Base-by-base conservation (phyloP, 2,888 invertebrate species). In the Ectobius pallidus region DNA sequence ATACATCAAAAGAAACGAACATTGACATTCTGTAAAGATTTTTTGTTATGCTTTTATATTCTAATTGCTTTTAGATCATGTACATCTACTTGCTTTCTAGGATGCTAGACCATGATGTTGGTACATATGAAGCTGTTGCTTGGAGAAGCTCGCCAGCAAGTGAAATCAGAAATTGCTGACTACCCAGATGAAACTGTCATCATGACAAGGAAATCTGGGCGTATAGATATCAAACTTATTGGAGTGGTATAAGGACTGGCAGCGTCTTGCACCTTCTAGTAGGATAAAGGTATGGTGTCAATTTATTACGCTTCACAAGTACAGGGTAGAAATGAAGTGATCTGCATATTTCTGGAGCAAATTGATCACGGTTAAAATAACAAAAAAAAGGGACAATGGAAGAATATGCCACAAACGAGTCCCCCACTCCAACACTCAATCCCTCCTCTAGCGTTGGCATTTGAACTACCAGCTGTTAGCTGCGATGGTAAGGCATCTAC, bases 221-320 rank as follows among this genome's bases (percentile, higher is more conserved):
- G 91, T 70, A 85, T 99, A 46, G 92, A 93, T 79, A 97, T 97
- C 18, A 86, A 94, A 73, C 91, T 98, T 63, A 88, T 89, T 14
- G 98, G 98, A 2, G 83, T 98, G 97, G 97, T 95, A 93, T 83
- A 96, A 96, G 85, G 98, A 99, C 82, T 99, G 98, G 97, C 93
- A 94, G 81, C 97, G 96, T 6, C 82, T 99, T 3, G 91, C 95
- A 0, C 87, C 94, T 16, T 94, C 95, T n/a, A 88, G 91, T 9
- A 90, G 97, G 78, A 90, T 94, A 69, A 95, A 94, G 88, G 93
- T 96, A 78, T 2, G n/a, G n/a, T n/a, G n/a, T n/a, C 22, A 55
- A 11, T 55, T n/a, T n/a, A n/a, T n/a, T 1, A n/a, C 22, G 11
- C 1, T 55, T n/a, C n/a, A n/a, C n/a, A n/a, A n/a, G n/a, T n/a